phyloP scores from a whole-genome alignment of 2,888 invertebrate species.

The Byasa hedistus region DNA sequence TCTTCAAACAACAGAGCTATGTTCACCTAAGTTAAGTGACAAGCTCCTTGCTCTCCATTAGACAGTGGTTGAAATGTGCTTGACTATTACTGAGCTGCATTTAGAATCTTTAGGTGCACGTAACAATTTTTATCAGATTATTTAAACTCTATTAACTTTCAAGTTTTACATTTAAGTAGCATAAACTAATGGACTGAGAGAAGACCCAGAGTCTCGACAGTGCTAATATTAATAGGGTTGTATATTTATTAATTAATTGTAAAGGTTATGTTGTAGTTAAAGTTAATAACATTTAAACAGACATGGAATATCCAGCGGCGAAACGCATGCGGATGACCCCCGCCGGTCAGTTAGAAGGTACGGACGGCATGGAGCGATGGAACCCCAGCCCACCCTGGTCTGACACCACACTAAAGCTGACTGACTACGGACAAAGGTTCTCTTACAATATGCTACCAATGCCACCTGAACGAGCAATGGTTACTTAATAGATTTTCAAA shows the following conservation, averaged over 20 bases:
- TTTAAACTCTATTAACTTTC: too few species aligned
- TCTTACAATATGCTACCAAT: conserved; percentile 86
- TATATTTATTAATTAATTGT: too few species aligned
- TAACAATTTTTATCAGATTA: too few species aligned
- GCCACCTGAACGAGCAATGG: conserved; percentile 82
- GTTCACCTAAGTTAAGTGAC: too few species aligned
- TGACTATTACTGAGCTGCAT: too few species aligned
- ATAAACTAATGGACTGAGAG: too few species aligned
- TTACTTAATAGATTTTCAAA: conserved; percentile 53
- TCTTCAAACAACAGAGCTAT: background rate
- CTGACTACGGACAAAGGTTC: conserved; percentile 88
- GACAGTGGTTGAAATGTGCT: too few species aligned
- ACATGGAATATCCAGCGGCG: conserved; percentile 63
- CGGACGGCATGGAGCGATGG: conserved; percentile 91
- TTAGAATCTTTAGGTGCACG: too few species aligned
- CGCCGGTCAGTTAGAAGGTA: conserved; percentile 62
- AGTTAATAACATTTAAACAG: conserved; percentile 39
- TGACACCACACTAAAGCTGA: conserved; percentile 88
- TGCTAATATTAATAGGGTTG: too few species aligned
- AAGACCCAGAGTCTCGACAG: too few species aligned
- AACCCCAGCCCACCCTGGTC: conserved; percentile 94
- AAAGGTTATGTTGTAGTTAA: background rate
- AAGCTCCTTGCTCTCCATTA: too few species aligned
- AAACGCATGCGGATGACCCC: conserved; percentile 65
- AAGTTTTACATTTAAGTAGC: too few species aligned